phyloP scores from a whole-genome alignment of 2,797 vertebrate genomes.

The Amblyopsis hoosieri region DNA sequence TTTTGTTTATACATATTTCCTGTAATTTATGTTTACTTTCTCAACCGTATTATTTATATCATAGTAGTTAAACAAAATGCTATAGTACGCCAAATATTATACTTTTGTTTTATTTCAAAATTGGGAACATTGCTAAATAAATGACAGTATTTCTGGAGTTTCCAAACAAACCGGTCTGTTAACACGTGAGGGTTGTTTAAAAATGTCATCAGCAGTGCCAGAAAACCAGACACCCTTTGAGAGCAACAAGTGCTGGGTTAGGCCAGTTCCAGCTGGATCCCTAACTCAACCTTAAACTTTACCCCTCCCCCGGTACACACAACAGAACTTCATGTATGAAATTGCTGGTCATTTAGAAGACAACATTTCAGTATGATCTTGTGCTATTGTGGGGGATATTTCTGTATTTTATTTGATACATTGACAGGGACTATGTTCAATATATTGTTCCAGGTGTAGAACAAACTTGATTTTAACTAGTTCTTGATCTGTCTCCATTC shows the following conservation, averaged over 20 bases:
- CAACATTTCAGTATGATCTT: too few species aligned
- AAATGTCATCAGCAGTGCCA: constrained; percentile 24
- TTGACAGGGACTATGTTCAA: too few species aligned
- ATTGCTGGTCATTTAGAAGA: too few species aligned
- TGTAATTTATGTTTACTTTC: neutral
- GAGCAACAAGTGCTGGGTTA: constrained; percentile 32
- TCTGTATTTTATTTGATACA: neutral
- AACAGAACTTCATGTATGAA: too few species aligned
- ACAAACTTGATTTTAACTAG: too few species aligned
- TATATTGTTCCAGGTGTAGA: too few species aligned
- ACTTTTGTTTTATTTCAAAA: neutral
- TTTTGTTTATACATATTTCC: neutral
- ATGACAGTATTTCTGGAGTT: neutral
- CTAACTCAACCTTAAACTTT: neutral
- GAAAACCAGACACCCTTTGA: constrained; percentile 52
- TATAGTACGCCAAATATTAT: neutral
- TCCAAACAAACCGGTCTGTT: neutral
- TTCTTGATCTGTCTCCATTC: too few species aligned
- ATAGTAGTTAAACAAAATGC: constrained; percentile 4
- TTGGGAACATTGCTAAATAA: too few species aligned
- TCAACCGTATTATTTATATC: neutral
- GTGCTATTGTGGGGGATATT: too few species aligned
- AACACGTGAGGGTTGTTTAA: neutral
- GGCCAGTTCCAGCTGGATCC: constrained; percentile 61
- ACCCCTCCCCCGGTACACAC: too few species aligned